A percentile compares a stretch with the other conserved stretches of the same genome.
These are phyloP conservation scores for Quadroppia sp. DNA, from an alignment of 2,888 invertebrate species.

Conservation along the genomic window DNA sequence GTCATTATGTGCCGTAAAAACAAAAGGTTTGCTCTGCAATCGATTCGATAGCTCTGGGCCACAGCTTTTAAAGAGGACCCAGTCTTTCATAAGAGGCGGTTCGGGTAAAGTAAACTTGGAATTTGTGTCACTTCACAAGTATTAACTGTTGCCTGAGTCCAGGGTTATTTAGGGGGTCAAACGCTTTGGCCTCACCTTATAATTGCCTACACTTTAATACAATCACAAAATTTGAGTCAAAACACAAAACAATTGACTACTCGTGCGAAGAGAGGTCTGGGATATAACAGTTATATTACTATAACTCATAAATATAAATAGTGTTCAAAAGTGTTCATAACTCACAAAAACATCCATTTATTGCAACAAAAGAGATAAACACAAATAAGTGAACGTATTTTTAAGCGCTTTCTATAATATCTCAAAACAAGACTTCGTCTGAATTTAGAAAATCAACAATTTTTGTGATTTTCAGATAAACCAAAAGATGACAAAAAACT, in stretches of 20 bases:
- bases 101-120: not conserved
- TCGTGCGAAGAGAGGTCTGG: not conserved
- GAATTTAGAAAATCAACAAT: no score
- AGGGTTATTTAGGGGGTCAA: not conserved
- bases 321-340: no score
- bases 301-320: no score
- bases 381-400: no score
- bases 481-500: no score
- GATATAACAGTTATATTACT: not conserved
- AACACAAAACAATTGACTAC: not conserved
- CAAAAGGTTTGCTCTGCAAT: conserved; percentile 26
- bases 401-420: no score
- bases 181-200: conserved; percentile 8
- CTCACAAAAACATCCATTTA: no score
- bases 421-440: no score
- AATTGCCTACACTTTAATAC: not conserved
- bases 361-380: no score
- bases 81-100: not conserved
- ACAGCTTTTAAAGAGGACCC: not conserved
- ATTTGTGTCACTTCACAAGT: conserved; percentile 23
- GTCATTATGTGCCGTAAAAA: not conserved
- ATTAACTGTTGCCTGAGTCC: not conserved
- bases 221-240: not conserved
- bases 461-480: no score
- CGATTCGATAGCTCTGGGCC: not conserved